phyloP scores from a whole-genome alignment of 2,797 vertebrate species.

The Ctenochaetus hawaiiensis region DNA sequence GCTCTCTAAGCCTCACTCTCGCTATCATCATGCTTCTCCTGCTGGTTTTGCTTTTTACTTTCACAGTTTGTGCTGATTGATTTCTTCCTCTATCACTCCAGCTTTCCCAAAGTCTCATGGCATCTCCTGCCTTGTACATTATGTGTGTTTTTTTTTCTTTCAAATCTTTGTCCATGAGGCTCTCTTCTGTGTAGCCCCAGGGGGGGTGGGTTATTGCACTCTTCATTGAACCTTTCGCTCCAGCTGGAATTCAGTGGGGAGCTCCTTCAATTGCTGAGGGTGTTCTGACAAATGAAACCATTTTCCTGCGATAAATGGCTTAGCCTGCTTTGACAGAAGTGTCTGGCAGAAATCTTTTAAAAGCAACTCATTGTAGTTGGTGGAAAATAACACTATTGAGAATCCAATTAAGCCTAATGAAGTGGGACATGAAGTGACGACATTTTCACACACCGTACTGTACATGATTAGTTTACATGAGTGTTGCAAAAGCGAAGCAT shows the following conservation, averaged over 20 bases:
- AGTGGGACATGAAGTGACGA: neutral
- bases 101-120: constrained; percentile 1
- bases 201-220: constrained; percentile 17
- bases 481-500: neutral
- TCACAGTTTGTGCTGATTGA: constrained; percentile 19
- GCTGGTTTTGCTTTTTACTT: neutral
- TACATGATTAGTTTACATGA: neutral
- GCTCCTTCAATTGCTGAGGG: constrained; percentile 4
- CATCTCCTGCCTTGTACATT: neutral
- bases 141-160: neutral
- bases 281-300: constrained; percentile 21
- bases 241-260: constrained; percentile 29
- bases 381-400: constrained; percentile 25
- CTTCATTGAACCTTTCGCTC: constrained; percentile 12
- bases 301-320: constrained; percentile 6
- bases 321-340: neutral
- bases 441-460: neutral
- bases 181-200: constrained; percentile 6
- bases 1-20: neutral
- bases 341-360: constrained; percentile 19
- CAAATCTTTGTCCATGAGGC: constrained; percentile 12
- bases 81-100: constrained; percentile 11
- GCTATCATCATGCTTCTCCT: neutral
- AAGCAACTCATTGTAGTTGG: constrained; percentile 3
- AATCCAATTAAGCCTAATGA: constrained; percentile 31